These are phyloP conservation scores for Mimachlamys varia DNA, from an alignment of 2,888 invertebrate genomes.

Conservation along the genomic window DNA sequence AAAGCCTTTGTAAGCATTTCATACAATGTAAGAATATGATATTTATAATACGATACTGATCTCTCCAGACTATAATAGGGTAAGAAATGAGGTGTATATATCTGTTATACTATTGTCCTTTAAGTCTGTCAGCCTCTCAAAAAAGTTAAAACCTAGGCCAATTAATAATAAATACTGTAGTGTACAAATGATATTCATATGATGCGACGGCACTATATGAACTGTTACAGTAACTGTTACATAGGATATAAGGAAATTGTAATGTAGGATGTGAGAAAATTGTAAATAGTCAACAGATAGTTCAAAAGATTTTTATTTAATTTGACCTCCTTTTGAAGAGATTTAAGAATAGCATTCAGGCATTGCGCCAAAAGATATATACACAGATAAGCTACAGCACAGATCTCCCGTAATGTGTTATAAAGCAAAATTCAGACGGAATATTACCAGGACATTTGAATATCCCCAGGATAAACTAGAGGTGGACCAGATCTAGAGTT, in stretches of 20 bases:
- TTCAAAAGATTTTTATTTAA: slow-evolving; percentile 19
- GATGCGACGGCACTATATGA: too few relatives aligned
- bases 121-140: neutral
- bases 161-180: neutral
- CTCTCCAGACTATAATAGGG: neutral
- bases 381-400: neutral
- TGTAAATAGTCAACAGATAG: neutral
- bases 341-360: slow-evolving; percentile 25
- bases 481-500: neutral
- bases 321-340: slow-evolving; percentile 21
- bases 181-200: neutral
- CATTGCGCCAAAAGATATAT: neutral
- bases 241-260: neutral
- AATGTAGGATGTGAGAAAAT: neutral
- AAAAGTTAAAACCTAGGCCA: neutral
- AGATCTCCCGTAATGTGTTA: neutral
- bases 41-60: neutral
- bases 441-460: neutral
- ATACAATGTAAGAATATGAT: neutral
- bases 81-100: neutral
- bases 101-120: neutral
- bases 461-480: neutral
- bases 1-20: neutral
- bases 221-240: neutral
- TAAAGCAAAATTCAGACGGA: neutral